Conservation (phyloP, 2,888 invertebrate species). For the Eristalis pertinax region DNA sequence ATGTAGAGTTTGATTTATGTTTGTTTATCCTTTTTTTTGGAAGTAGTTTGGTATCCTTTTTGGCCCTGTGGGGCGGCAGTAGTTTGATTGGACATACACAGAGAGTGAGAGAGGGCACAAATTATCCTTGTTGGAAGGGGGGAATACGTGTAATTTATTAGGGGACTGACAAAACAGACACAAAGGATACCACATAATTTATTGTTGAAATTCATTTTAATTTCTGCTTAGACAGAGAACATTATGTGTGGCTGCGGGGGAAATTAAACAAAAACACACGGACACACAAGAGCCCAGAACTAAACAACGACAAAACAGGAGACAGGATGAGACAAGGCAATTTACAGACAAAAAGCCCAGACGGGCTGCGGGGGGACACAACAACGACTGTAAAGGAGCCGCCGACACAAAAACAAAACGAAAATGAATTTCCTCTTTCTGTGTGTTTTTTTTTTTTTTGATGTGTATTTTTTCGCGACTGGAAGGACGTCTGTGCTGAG, state of each 20-base stretch:
- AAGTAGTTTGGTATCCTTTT: slow-evolving; percentile 10
- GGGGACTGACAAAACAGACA: slow-evolving; percentile 12
- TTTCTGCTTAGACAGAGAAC: slow-evolving; percentile 72
- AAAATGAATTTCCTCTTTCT: neutral
- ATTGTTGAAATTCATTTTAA: slow-evolving; percentile 59
- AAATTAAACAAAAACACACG: slow-evolving; percentile 48
- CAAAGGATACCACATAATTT: slow-evolving; percentile 50
- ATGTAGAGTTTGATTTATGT: slow-evolving; percentile 28
- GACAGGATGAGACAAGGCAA: slow-evolving; percentile 62
- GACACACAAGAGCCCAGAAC: slow-evolving; percentile 8
- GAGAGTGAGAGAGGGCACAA: neutral
- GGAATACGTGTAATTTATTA: slow-evolving; percentile 4
- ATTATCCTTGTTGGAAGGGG: slow-evolving; percentile 12
- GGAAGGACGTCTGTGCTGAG: slow-evolving; percentile 11
- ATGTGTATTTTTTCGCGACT: neutral
- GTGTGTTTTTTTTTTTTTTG: no score
- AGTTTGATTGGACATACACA: slow-evolving; percentile 13
- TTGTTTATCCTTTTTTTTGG: slow-evolving; percentile 32
- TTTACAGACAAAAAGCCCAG: slow-evolving; percentile 42
- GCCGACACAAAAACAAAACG: neutral
- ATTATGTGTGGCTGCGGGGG: slow-evolving; percentile 54
- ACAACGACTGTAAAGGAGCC: no score
- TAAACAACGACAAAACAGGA: neutral
- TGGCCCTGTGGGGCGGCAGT: slow-evolving; percentile 16
- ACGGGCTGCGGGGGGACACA: no score